Base-by-base conservation (phyloP, 1,140 invertebrate genomes). In the Maniola jurtina region DNA sequence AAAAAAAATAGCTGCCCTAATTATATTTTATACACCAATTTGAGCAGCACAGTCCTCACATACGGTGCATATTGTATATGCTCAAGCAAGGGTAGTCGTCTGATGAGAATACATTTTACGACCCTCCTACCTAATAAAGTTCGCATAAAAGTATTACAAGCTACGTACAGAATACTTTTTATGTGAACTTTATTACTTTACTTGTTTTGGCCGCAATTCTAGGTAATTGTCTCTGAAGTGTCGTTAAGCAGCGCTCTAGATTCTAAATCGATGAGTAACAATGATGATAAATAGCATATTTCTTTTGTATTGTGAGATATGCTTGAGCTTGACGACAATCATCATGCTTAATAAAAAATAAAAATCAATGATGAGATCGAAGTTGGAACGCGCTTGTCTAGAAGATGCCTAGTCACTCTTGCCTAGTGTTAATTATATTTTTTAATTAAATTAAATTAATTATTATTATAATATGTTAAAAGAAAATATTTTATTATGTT, bases 31-130 rank as follows among this genome's bases (percentile, higher is more conserved):
- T n/a, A 45, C 13, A 45, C 1, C 42, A 45, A 45, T 45, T 45
- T 11, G 10, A 38, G 38, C 38, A 38, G 2, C 38, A 38, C 7
- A 38, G 38, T 2, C 42, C 13, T 45, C 13, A 15, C 15, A 50
- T 50, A 50, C 14, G 14, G 14, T 6, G 33, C 50, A 36, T 54
- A 54, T 42, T 60, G 57, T 66, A 48, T 52, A 38, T 61, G 34
- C 52, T 25, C 52, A 70, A 64, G 59, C 62, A 61, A 66, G 56
- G 61, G 57, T 55, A 68, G 47, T 64, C 60, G 38, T 70, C 64
- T 82, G 80, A 83, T 80, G 82, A 84, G 78, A 77, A 73, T 66
- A 66, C 64, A 74, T 70, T 86, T 86, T 84, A 86, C 71, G 75
- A 63, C 77, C 68, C 66, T 73, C 70, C 77, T 77, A 66, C 64